These are phyloP conservation scores for Orchesella flavescens DNA, from an alignment of 2,888 invertebrate genomes.

Conservation along the genomic window DNA sequence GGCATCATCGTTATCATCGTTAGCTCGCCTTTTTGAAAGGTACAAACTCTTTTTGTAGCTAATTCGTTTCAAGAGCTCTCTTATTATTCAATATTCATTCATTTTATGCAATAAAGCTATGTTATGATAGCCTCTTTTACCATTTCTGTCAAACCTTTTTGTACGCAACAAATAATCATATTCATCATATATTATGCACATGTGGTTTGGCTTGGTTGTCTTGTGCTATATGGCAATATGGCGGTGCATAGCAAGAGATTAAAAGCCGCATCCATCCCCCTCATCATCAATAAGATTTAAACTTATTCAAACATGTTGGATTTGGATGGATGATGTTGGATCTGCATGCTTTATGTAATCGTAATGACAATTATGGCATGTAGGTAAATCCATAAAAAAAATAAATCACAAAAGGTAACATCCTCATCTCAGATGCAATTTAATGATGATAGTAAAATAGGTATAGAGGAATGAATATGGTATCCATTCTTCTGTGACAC, in stretches of 20 bases:
- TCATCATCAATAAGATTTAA: conserved; percentile 46
- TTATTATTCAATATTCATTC: conserved; percentile 15
- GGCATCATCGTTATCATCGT: neutral
- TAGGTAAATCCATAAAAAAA: conserved; percentile 48
- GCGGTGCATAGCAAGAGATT: neutral
- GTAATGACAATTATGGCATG: conserved; percentile 37
- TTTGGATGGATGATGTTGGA: no score
- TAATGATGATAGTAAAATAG: no score
- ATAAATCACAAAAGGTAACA: conserved; percentile 36
- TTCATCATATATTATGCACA: no score
- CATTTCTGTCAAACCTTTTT: conserved; percentile 56
- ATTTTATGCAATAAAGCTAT: conserved; percentile 46
- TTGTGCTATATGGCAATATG: no score
- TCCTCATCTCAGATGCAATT: conserved; percentile 3
- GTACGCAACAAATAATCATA: conserved; percentile 15
- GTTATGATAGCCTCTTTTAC: conserved; percentile 62
- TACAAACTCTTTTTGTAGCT: neutral
- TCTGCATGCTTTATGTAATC: conserved; percentile 37
- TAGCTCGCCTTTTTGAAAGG: conserved; percentile 14
- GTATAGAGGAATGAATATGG: no score
- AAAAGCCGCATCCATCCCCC: neutral
- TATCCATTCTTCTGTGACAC: no score
- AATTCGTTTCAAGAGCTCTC: neutral
- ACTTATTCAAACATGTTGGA: conserved; percentile 23
- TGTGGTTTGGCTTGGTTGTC: conserved; percentile 6